These are phyloP conservation scores for Ascidia mentula DNA, from an alignment of 23 tunicate genomes.

Conservation along the genomic window DNA sequence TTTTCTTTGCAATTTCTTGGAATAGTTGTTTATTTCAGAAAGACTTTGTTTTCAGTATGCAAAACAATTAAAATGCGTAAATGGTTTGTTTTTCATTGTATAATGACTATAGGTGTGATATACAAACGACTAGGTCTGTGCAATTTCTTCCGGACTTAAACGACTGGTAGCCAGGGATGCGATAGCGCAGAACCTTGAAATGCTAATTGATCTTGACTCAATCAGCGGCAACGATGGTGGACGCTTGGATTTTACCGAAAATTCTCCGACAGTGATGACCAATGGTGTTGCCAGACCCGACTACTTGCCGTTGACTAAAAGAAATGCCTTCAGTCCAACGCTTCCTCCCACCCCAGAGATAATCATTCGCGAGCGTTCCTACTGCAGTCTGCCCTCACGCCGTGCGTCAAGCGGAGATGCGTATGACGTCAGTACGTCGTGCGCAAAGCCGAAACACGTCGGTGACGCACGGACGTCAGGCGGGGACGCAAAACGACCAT, in stretches of 20 bases:
- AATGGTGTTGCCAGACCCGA: slow-evolving; percentile 9
- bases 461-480: not conserved
- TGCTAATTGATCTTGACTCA: not conserved
- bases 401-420: not conserved
- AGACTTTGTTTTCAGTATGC: not conserved
- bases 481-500: not conserved
- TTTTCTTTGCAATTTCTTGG: not conserved
- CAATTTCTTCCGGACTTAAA: too few relatives aligned
- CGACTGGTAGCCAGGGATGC: not conserved
- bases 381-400: slow-evolving; percentile 25
- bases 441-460: not conserved
- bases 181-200: not conserved
- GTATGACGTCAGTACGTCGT: not conserved
- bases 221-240: not conserved
- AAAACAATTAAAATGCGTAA: not conserved
- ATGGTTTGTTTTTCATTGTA: not conserved
- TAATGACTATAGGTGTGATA: not conserved
- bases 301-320: slow-evolving; percentile 15
- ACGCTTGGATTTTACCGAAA: not conserved
- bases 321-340: slow-evolving; percentile 15
- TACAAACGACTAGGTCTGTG: not conserved
- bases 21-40: not conserved
- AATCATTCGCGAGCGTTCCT: slow-evolving; percentile 17
- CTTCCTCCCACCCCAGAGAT: slow-evolving; percentile 38
- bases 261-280: not conserved